A percentile compares a stretch with the other conserved stretches of the same genome.
Evolutionary conservation across 2,888 invertebrate species (phyloP).

Genomic region (Mimumesa dahlbomi): DNA sequence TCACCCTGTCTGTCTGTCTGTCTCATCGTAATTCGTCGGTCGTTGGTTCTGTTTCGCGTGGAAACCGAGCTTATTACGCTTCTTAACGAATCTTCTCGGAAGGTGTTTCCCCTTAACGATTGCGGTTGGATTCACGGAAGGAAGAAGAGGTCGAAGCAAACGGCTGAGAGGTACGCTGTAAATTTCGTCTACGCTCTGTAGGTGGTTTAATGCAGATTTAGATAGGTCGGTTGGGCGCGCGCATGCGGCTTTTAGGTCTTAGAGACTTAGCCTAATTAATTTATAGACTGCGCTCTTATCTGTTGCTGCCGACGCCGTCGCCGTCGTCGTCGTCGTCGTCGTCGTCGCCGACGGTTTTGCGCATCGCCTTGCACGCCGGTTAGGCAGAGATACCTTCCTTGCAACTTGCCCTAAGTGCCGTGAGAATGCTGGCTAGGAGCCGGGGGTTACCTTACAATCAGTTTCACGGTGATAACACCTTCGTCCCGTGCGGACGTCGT

Average conservation of each 20-base stretch:
- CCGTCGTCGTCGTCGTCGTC: constrained; percentile 37
- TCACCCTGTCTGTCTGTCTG: no score
- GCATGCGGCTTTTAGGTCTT: constrained; percentile 73
- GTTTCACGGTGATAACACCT: constrained; percentile 36
- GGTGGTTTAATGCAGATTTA: constrained; percentile 77
- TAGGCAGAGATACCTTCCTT: constrained; percentile 24
- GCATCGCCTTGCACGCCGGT: no score
- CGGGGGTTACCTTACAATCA: constrained; percentile 40
- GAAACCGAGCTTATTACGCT: constrained; percentile 4
- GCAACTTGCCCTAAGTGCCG: constrained; percentile 48
- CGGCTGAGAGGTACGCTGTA: constrained; percentile 51
- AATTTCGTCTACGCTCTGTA: constrained; percentile 64
- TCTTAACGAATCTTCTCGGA: constrained; percentile 10
- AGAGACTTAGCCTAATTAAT: constrained; percentile 77
- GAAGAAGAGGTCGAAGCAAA: constrained; percentile 1
- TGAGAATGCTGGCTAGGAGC: constrained; percentile 48
- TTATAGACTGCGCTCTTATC: constrained; percentile 75
- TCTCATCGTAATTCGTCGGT: not conserved
- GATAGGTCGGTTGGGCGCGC: constrained; percentile 62
- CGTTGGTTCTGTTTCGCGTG: not conserved
- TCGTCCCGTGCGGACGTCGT: not conserved
- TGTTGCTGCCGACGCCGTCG: constrained; percentile 63
- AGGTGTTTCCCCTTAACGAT: constrained; percentile 15
- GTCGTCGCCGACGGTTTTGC: not conserved
- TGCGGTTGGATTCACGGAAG: constrained; percentile 17